Conservation (phyloP, 1,140 invertebrate species). For the Ceratitis capitata region DNA sequence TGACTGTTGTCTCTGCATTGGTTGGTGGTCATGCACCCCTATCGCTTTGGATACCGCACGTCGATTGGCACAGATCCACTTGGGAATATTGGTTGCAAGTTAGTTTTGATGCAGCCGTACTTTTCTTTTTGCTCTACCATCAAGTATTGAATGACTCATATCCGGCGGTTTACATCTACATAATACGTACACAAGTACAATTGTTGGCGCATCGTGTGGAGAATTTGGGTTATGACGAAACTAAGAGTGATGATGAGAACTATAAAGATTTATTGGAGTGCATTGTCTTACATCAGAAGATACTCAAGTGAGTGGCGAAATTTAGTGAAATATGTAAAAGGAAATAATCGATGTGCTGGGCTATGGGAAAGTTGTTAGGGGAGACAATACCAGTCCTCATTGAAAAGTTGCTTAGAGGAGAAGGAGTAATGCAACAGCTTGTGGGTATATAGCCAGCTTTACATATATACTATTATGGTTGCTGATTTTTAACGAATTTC, state of each 20-base stretch:
- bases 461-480: no score
- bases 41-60: background rate
- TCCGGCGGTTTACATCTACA: conserved; percentile 49
- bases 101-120: conserved; percentile 46
- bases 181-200: conserved; percentile 45
- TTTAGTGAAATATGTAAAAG: background rate
- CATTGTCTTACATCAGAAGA: conserved; percentile 46
- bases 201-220: conserved; percentile 44
- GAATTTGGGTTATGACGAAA: conserved; percentile 26
- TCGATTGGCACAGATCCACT: background rate
- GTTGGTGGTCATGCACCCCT: conserved; percentile 46
- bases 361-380: no score
- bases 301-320: conserved; percentile 42
- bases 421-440: no score
- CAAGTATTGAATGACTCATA: conserved; percentile 49
- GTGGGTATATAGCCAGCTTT: no score
- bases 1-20: conserved; percentile 47
- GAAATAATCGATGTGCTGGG: no score
- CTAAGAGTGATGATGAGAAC: conserved; percentile 39
- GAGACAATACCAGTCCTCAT: no score
- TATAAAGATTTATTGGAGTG: conserved; percentile 46
- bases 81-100: conserved; percentile 46
- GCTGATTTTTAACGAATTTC: no score
- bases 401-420: no score
- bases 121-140: conserved; percentile 47